Percentiles rank a stretch among this genome's conserved stretches.
Conservation (phyloP, 2,797 vertebrate species). For the Arvicola amphibius region DNA sequence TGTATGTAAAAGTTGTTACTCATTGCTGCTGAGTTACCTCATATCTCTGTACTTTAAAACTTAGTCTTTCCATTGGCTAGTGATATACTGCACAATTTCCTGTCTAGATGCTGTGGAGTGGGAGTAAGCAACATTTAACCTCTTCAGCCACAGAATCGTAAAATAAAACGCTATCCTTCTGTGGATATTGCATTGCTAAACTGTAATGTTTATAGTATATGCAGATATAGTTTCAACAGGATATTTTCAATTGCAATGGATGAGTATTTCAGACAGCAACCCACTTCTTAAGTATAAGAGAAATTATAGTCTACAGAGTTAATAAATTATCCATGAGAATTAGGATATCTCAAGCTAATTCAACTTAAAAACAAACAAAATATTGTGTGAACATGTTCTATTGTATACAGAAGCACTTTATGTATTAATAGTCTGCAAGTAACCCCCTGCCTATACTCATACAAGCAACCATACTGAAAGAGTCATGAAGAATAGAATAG, state of each 20-base stretch:
- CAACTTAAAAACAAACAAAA: neutral
- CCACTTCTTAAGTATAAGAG: neutral
- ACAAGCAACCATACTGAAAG: neutral
- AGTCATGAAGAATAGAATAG: neutral
- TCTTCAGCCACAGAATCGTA: neutral
- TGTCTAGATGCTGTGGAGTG: neutral
- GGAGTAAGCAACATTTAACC: neutral
- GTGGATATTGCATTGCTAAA: neutral
- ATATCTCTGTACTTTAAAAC: neutral
- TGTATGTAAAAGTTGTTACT: neutral
- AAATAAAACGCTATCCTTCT: neutral
- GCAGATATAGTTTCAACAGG: neutral
- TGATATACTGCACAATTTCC: neutral
- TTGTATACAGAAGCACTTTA: neutral
- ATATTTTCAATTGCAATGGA: neutral
- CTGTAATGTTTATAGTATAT: neutral
- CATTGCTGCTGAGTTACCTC: too few relatives aligned
- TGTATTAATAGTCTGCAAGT: neutral
- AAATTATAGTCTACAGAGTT: neutral
- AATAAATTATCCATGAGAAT: slow-evolving; percentile 7
- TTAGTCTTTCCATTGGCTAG: neutral
- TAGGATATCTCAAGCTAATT: slow-evolving; percentile 33
- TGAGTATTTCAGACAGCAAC: neutral
- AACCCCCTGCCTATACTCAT: neutral
- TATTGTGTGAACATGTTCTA: neutral